phyloP scores from a whole-genome alignment of 2,888 invertebrate species.

The Eristalis pertinax region DNA sequence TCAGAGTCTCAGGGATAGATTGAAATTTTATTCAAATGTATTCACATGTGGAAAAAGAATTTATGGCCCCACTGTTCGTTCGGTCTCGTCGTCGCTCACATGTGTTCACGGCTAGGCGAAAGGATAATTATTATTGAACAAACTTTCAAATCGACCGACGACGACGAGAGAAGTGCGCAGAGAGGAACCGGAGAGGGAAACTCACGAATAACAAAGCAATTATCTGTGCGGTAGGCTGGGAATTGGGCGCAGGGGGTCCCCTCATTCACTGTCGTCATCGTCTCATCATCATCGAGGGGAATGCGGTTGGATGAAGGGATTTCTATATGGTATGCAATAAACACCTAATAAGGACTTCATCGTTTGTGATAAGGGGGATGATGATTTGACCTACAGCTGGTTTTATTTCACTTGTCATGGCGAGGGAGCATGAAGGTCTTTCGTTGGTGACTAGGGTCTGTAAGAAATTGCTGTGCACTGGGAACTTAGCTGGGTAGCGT shows the following conservation, averaged over 20 bases:
- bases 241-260: neutral
- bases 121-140: constrained; percentile 56
- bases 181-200: neutral
- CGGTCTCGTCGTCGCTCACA: constrained; percentile 20
- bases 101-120: constrained; percentile 19
- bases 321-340: constrained; percentile 22
- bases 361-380: neutral
- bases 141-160: constrained; percentile 30
- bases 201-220: constrained; percentile 33
- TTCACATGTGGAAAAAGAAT: constrained; percentile 37
- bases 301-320: neutral
- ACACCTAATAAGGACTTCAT: constrained; percentile 23
- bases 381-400: neutral
- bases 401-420: neutral
- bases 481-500: too few relatives aligned
- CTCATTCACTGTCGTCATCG: neutral
- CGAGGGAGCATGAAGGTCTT: neutral
- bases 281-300: neutral
- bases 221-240: constrained; percentile 1
- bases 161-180: neutral
- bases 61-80: constrained; percentile 39
- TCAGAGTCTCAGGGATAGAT: constrained; percentile 28
- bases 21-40: constrained; percentile 51
- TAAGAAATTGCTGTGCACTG: too few relatives aligned
- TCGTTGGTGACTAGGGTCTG: neutral